Base-by-base conservation (phyloP, 2,113 vertebrate species). In the Mionectes macconnelli region DNA sequence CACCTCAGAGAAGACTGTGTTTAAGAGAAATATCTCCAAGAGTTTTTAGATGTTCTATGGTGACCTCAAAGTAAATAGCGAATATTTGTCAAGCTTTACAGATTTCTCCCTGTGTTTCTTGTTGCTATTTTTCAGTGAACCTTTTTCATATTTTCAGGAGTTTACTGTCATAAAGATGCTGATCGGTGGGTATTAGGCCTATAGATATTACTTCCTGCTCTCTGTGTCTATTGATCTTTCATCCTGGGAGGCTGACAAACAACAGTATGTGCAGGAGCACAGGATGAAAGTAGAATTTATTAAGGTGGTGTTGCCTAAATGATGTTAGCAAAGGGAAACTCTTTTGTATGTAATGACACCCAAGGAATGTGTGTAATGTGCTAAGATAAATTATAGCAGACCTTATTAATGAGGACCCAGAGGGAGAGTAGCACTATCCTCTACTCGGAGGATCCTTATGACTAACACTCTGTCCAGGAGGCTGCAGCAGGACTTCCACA, bases 1-100 rank as follows among this genome's bases (percentile, higher is more conserved):
- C 5, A 53, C 23, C 33, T 72, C 40, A 33, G 22, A 68, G 62
- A 66, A 94, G 53, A 81, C 7, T 67, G 33, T 18, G 24, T 55
- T 68, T 90, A 74, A 78, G 37, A 90, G 68, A 92, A 72, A 78
- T 52, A 72, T n/a, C 42, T 40, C 17, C 3, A 24, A 59, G 89
- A 72, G 22, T 81, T 89, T 96, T 87, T n/a, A 53, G 47, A 33
- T 56, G 24, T 64, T 76, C 37, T 87, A 75, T 31, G 10, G 11
- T 68, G 12, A 64, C 60, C 59, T 86, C 67, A 56, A 63, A 83
- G 42, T 56, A 80, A 90, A 64, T 55, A 86, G 47, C 14, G 47
- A 74, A 40, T 80, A 81, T 67, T 88, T 93, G 25, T 70, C 59
- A 94, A 50, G 12, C 23, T 63, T 80, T 93, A 53, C 20, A 56